phyloP scores from a whole-genome alignment of 2,113 vertebrate species.

The Pao palembangensis region DNA sequence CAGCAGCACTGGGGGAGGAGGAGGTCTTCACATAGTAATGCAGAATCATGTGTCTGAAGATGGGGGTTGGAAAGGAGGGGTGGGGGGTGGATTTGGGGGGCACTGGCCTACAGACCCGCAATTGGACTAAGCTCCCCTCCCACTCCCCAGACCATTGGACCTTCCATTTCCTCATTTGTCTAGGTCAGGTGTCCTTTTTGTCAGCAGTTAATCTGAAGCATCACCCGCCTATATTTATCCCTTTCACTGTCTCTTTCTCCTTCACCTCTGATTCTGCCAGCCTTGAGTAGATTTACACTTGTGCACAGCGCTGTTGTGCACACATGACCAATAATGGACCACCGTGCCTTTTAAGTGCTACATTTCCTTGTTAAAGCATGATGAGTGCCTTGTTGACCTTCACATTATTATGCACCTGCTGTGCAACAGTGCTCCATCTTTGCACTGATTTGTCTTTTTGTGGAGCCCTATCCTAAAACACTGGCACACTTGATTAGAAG shows the following conservation, averaged over 20 bases:
- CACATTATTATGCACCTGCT: constrained; percentile 61
- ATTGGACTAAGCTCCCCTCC: constrained; percentile 44
- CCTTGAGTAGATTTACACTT: constrained; percentile 62
- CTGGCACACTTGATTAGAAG: background rate
- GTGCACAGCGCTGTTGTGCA: constrained; percentile 51
- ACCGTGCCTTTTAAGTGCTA: constrained; percentile 43
- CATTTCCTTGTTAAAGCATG: constrained; percentile 39
- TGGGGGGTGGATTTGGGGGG: constrained; percentile 1
- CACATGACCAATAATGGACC: constrained; percentile 52
- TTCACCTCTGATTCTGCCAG: constrained; percentile 62
- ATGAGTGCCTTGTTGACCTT: constrained; percentile 68
- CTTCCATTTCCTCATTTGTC: constrained; percentile 71
- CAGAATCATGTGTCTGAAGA: constrained; percentile 58
- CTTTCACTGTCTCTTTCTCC: constrained; percentile 59
- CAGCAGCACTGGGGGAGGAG: constrained; percentile 63
- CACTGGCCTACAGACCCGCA: constrained; percentile 60
- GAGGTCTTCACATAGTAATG: constrained; percentile 45
- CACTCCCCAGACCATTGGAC: constrained; percentile 45
- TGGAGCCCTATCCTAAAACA: constrained; percentile 16
- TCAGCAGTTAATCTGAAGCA: constrained; percentile 73
- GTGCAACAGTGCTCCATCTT: constrained; percentile 46
- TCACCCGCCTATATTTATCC: constrained; percentile 62
- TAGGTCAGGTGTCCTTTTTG: constrained; percentile 71
- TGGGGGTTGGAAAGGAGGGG: background rate
- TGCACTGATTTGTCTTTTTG: constrained; percentile 45